Conservation (phyloP, 2,888 invertebrate genomes). For the Uloborus plumipes region DNA sequence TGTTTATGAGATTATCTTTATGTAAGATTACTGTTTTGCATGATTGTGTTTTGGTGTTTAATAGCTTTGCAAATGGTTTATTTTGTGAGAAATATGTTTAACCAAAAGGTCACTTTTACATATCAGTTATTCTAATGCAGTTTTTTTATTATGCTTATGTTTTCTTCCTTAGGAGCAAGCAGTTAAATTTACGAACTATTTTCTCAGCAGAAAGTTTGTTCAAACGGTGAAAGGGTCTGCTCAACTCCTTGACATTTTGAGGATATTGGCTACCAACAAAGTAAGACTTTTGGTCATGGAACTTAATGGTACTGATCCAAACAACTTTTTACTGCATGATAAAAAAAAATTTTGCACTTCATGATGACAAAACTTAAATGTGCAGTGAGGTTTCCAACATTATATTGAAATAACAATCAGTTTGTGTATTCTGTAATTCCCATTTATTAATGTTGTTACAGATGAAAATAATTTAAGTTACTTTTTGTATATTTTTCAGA, state of each 20-base stretch:
- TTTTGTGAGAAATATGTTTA: background rate
- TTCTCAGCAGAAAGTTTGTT: constrained; percentile 89
- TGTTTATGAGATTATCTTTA: too few species aligned
- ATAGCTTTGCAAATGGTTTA: background rate
- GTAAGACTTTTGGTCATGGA: constrained; percentile 73
- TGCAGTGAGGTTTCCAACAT: too few species aligned
- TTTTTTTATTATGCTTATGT: background rate
- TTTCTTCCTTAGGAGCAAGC: constrained; percentile 78
- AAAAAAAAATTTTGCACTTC: too few species aligned
- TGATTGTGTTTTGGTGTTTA: background rate
- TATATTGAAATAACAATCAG: too few species aligned
- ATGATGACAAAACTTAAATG: too few species aligned
- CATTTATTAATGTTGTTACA: too few species aligned
- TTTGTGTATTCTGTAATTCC: too few species aligned
- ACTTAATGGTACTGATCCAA: background rate
- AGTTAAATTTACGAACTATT: constrained; percentile 90
- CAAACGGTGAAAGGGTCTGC: constrained; percentile 87
- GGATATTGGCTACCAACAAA: constrained; percentile 79
- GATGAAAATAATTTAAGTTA: too few species aligned
- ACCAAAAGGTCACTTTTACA: background rate
- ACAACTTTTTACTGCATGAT: background rate
- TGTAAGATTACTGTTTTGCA: too few species aligned
- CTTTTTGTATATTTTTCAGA: too few species aligned
- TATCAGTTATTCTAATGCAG: background rate
- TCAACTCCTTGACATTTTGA: constrained; percentile 83